Conservation (phyloP, 2,797 vertebrate species). For the Fundulus diaphanus region DNA sequence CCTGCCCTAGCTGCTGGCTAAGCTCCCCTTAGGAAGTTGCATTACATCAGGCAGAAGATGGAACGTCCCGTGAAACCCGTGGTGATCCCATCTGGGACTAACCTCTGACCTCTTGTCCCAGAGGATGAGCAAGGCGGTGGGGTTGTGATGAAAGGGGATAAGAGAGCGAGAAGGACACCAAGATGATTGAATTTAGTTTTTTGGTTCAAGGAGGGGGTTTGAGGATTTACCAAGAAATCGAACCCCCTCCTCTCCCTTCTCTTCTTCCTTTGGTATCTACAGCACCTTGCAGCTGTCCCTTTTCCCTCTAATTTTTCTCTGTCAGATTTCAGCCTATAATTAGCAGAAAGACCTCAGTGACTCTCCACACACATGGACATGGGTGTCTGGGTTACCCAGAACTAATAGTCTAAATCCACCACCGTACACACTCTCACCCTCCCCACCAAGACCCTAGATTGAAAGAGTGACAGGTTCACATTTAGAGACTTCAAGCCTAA, state of each 20-base stretch:
- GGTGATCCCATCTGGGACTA: conserved; percentile 57
- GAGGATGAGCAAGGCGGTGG: conserved; percentile 10
- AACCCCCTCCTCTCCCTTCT: conserved; percentile 63
- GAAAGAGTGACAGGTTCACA: conserved; percentile 86
- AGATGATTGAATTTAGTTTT: conserved; percentile 83
- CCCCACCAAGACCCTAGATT: conserved; percentile 36
- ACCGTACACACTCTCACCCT: conserved; percentile 41
- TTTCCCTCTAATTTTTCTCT: conserved; percentile 93
- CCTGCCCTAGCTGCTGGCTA: conserved; percentile 44
- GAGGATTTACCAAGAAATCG: conserved; percentile 85
- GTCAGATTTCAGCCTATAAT: conserved; percentile 94
- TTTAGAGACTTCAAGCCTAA: conserved; percentile 78
- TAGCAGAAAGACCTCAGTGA: conserved; percentile 87
- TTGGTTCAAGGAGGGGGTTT: conserved; percentile 70
- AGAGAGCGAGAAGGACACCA: conserved; percentile 58
- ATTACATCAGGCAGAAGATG: conserved; percentile 65
- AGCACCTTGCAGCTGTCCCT: conserved; percentile 87
- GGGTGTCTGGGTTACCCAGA: conserved; percentile 78
- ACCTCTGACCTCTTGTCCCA: conserved; percentile 65
- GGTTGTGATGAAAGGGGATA: conserved; percentile 46
- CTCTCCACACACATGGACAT: conserved; percentile 80
- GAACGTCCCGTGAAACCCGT: conserved; percentile 55
- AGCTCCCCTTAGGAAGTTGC: conserved; percentile 57
- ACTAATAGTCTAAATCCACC: conserved; percentile 84
- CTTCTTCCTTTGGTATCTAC: conserved; percentile 49